A percentile compares a stretch with the other conserved stretches of the same genome.
Evolutionary conservation across 1,140 invertebrate species (phyloP).

Genomic region (Microplitis mediator): DNA sequence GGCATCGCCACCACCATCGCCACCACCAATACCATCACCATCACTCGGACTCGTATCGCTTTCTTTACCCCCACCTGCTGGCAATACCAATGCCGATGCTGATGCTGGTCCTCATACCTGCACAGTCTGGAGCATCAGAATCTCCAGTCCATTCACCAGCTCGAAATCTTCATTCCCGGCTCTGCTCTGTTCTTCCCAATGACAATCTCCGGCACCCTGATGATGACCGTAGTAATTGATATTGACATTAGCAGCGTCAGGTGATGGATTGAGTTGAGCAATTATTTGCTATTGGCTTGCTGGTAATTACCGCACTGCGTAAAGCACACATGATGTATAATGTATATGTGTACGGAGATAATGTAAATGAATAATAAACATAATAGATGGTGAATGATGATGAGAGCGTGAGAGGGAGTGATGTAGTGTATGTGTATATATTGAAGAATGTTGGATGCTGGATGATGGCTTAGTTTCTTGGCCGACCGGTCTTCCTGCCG

Average conservation of each 20-base stretch:
- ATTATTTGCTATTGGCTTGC: no score
- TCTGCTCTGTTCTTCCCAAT: no score
- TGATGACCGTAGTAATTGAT: no score
- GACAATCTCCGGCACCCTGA: no score
- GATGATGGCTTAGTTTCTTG: background rate
- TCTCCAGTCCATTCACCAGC: background rate
- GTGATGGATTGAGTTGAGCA: no score
- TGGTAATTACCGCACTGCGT: no score
- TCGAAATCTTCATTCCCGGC: no score
- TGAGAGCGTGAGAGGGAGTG: background rate
- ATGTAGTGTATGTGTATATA: background rate
- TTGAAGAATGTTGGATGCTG: background rate
- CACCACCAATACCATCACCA: background rate
- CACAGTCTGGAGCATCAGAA: background rate
- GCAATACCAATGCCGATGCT: background rate
- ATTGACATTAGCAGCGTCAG: no score
- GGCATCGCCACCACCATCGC: background rate
- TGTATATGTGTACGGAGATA: no score
- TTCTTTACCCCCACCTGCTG: conserved; percentile 12
- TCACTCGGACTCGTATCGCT: conserved; percentile 3
- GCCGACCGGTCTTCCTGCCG: conserved; percentile 20
- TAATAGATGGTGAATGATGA: background rate
- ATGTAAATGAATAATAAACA: no score
- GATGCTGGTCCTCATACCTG: background rate
- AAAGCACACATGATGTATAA: no score